phyloP scores from a whole-genome alignment of 2,113 vertebrate genomes.

The Pelodiscus sinensis region DNA sequence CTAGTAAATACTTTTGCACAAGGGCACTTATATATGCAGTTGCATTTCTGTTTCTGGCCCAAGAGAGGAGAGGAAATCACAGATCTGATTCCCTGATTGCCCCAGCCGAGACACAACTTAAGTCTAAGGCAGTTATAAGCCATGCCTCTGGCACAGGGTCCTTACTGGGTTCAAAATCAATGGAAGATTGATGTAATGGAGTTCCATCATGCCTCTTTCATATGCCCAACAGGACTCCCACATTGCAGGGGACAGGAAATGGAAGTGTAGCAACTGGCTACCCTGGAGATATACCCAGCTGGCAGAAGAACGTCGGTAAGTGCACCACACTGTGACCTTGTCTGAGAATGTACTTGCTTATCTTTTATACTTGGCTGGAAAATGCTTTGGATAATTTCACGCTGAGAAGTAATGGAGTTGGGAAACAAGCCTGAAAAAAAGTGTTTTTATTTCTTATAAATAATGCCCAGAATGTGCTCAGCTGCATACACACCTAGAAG shows the following conservation, averaged over 20 bases:
- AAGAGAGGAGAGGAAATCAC: background rate
- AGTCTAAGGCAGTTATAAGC: background rate
- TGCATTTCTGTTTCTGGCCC: background rate
- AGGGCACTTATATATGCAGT: background rate
- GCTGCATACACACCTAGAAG: no score
- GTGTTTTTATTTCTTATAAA: background rate
- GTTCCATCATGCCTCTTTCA: background rate
- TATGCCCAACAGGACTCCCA: background rate
- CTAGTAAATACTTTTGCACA: conserved; percentile 43
- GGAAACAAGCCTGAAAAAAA: background rate
- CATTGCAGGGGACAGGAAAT: background rate
- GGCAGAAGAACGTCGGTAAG: background rate
- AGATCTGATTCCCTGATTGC: background rate
- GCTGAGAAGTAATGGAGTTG: background rate
- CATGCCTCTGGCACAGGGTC: background rate
- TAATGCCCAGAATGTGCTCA: background rate
- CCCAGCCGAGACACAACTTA: background rate
- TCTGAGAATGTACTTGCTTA: background rate
- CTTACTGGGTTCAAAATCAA: background rate
- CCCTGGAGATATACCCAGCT: background rate
- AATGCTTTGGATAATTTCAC: background rate
- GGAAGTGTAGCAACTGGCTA: background rate
- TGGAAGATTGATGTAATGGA: background rate
- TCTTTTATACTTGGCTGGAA: background rate
- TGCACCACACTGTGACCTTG: background rate